Base-by-base conservation (phyloP, 1,140 invertebrate genomes). In the Drosophila prosaltans region DNA sequence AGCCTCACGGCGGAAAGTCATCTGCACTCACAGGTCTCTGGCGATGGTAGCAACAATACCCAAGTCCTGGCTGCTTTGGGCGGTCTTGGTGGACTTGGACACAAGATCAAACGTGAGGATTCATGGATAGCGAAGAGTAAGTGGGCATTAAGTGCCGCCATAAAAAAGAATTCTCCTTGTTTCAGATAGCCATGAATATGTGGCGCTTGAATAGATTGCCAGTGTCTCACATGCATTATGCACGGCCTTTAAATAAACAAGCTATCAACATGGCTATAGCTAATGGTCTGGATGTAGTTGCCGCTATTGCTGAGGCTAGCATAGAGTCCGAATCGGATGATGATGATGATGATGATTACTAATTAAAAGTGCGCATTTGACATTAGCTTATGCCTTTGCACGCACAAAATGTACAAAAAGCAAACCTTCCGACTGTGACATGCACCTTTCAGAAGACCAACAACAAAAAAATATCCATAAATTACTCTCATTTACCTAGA, bases 91-190 rank as follows among this genome's bases (percentile, higher is more conserved):
- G 82, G 79, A 6, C 45, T 83, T 40, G 65, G 74, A n/a, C 91
- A 85, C 63, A 92, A 92, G 71, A 89, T 92, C 48, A 92, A 92
- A 72, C 91, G 91, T 76, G 91, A 91, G 78, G 91, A 92, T 55
- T 71, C 81, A 7, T 91, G 88, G 91, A 66, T 84, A 43, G 91
- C 81, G 62, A 88, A 91, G 71, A 89, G 90, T 91, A 90, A 90
- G 85, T 90, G 61, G 8, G 9, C 32, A 51, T 11, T 71, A 66
- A 67, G 81, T 65, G 59, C 28, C 26, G 59, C n/a, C 65, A 63
- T 85, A 74, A 85, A 65, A 43, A 51, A 73, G 59, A 30, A 21
- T 41, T 80, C 51, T 58, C 63, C 70, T 58, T 88, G 59, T 88
- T 88, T 72, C 80, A 86, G 82, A 77, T 69, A 88, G 83, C 51